Conservation (phyloP, 1,140 invertebrate species). For the Cyclina sinensis region DNA sequence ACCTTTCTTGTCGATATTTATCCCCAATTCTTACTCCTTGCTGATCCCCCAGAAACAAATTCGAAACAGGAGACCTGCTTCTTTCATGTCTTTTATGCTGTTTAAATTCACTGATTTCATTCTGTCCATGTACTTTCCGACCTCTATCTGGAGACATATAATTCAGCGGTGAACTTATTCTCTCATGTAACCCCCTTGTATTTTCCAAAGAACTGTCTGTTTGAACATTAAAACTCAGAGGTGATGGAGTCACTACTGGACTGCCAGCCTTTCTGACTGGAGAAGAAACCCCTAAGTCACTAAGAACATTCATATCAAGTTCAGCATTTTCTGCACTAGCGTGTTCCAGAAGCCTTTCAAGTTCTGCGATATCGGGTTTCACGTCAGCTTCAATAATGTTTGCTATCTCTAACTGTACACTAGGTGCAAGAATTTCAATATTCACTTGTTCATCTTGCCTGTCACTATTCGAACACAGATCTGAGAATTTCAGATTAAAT, state of each 20-base stretch:
- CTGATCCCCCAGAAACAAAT: background rate
- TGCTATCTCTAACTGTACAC: constrained; percentile 59
- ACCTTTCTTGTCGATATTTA: background rate
- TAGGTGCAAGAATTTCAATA: constrained; percentile 48
- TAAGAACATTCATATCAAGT: constrained; percentile 50
- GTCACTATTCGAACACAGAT: constrained; percentile 43
- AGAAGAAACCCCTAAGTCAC: constrained; percentile 34
- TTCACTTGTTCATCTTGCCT: constrained; percentile 45
- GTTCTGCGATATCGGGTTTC: constrained; percentile 58
- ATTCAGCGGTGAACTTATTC: background rate
- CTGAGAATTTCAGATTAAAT: constrained; percentile 64
- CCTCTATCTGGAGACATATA: background rate
- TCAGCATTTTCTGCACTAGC: constrained; percentile 50
- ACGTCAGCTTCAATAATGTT: constrained; percentile 64
- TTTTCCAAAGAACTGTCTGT: background rate
- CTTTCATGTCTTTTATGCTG: background rate
- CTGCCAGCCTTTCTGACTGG: background rate
- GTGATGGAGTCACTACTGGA: background rate
- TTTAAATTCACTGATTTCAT: background rate
- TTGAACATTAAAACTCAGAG: background rate
- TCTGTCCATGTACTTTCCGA: background rate
- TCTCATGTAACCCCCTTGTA: background rate
- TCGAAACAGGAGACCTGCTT: background rate
- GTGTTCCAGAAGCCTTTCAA: constrained; percentile 47
- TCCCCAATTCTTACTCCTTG: background rate